These are phyloP conservation scores for Cavia aperea DNA, from an alignment of 2,113 vertebrate genomes.

Conservation along the genomic window DNA sequence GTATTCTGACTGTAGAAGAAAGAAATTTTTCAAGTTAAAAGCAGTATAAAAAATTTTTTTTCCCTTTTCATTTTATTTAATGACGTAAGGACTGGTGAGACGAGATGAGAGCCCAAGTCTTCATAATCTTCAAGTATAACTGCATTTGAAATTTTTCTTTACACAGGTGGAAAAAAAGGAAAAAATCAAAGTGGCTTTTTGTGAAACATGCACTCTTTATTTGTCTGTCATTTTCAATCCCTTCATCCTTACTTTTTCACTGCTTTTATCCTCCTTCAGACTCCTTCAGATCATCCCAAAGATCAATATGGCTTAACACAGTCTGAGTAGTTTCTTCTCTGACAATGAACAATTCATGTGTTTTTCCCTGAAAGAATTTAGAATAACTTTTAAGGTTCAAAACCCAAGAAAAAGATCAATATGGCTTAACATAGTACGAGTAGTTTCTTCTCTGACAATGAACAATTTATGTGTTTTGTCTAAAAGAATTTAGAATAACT, in stretches of 20 bases:
- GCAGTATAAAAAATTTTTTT: background rate
- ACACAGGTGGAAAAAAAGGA: background rate
- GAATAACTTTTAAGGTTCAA: conserved; percentile 25
- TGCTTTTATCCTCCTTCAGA: background rate
- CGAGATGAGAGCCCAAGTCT: background rate
- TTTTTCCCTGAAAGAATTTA: conserved; percentile 6
- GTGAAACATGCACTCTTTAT: background rate
- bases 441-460: background rate
- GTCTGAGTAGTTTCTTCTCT: background rate
- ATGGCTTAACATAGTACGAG: background rate
- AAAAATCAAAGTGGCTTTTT: conserved; percentile 24
- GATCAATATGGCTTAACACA: background rate
- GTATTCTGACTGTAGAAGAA: conserved; percentile 9
- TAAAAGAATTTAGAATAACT: conserved; percentile 12
- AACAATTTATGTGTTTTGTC: background rate
- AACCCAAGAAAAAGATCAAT: background rate
- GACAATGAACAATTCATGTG: background rate
- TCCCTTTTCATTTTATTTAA: background rate
- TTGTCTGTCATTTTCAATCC: background rate
- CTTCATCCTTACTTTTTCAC: background rate
- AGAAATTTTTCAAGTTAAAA: conserved; percentile 28
- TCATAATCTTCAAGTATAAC: conserved; percentile 7
- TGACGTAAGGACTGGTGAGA: background rate
- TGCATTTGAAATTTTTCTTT: background rate
- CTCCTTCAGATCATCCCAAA: background rate